Percentiles rank a stretch among this genome's conserved stretches.
These are phyloP conservation scores for Standfussiana lucernea DNA, from an alignment of 2,888 invertebrate genomes.

Conservation along the genomic window DNA sequence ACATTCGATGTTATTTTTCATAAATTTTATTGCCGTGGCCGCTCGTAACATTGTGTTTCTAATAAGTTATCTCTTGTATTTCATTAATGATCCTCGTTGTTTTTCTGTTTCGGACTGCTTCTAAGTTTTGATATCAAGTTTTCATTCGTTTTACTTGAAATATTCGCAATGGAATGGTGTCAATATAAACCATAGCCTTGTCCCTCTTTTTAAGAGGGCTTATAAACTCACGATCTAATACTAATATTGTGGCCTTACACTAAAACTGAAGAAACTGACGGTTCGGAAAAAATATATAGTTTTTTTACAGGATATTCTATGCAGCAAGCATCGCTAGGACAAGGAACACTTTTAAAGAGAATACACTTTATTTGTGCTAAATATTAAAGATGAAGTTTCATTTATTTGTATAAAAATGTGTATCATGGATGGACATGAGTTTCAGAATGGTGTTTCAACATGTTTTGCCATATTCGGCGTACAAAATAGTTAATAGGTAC, in stretches of 20 bases:
- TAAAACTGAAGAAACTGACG: not conserved
- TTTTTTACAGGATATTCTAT: not conserved
- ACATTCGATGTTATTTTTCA: conserved; percentile 79
- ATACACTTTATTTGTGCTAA: not conserved
- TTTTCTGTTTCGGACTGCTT: not conserved
- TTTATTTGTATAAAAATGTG: too few species aligned
- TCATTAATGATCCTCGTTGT: conserved; percentile 5
- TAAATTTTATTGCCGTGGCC: conserved; percentile 76
- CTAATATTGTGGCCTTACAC: not conserved
- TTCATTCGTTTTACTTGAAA: not conserved
- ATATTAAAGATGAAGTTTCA: too few species aligned
- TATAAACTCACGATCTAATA: not conserved
- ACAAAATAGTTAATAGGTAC: too few species aligned
- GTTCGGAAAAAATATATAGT: not conserved
- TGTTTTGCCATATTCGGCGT: too few species aligned
- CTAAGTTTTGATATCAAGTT: not conserved
- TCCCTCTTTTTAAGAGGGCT: not conserved
- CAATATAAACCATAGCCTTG: not conserved
- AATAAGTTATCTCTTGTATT: conserved; percentile 59
- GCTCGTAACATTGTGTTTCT: conserved; percentile 74
- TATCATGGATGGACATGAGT: too few species aligned
- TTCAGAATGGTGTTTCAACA: too few species aligned
- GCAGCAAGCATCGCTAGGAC: not conserved
- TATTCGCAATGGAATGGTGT: not conserved
- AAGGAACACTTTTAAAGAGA: not conserved